A percentile compares a stretch with the other conserved stretches of the same genome.
Evolutionary conservation across 2,888 invertebrate species (phyloP).

Genomic region (Tinea pellionella): DNA sequence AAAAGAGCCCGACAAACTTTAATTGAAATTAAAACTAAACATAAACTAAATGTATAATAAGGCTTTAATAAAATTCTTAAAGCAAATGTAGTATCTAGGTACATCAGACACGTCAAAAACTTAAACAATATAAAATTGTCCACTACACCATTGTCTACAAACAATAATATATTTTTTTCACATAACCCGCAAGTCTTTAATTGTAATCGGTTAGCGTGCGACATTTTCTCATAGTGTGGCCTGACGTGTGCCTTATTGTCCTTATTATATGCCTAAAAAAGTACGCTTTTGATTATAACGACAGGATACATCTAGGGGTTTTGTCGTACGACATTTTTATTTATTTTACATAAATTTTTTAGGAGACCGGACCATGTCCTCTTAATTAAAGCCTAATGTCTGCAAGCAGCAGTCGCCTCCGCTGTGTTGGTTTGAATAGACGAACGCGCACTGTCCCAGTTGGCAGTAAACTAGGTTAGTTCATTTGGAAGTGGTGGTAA

Average conservation of each 20-base stretch:
- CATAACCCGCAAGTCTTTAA: neutral
- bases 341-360: too few relatives aligned
- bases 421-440: too few relatives aligned
- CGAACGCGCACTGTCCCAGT: too few relatives aligned
- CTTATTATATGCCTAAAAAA: neutral
- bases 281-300: neutral
- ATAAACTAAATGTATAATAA: too few relatives aligned
- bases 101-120: neutral
- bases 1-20: too few relatives aligned
- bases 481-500: too few relatives aligned
- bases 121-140: neutral
- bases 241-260: neutral
- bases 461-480: too few relatives aligned
- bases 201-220: constrained; percentile 6
- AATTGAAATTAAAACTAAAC: too few relatives aligned
- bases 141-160: neutral
- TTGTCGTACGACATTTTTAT: neutral
- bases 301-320: neutral
- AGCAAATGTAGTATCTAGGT: neutral
- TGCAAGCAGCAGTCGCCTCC: too few relatives aligned
- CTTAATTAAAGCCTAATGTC: too few relatives aligned
- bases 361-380: too few relatives aligned
- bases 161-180: neutral
- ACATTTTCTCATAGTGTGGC: neutral
- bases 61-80: too few relatives aligned